phyloP scores from a whole-genome alignment of 1,140 invertebrate species.

The Colletes latitarsis region DNA sequence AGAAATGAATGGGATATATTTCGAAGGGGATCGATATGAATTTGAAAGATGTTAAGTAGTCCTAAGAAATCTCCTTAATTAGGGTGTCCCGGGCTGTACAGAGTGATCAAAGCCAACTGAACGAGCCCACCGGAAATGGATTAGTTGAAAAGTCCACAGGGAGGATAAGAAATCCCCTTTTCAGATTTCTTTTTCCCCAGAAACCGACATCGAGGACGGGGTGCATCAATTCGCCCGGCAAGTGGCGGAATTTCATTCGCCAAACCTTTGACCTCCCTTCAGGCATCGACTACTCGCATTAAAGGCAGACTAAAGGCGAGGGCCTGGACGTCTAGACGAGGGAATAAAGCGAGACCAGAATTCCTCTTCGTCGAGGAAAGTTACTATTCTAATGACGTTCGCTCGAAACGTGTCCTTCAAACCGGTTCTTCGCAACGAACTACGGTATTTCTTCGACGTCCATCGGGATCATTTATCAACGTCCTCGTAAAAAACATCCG shows the following conservation, averaged over 20 bases:
- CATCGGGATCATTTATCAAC: not conserved
- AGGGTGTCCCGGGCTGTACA: not conserved
- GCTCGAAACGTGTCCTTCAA: slow-evolving; percentile 20
- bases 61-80: too few relatives aligned
- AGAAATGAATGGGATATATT: slow-evolving; percentile 8
- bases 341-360: slow-evolving; percentile 17
- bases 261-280: not conserved
- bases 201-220: not conserved
- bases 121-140: not conserved
- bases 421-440: slow-evolving; percentile 4
- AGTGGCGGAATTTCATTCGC: slow-evolving; percentile 1
- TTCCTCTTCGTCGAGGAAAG: slow-evolving; percentile 11
- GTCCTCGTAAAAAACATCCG: not conserved
- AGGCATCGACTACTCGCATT: not conserved
- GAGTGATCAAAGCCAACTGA: not conserved
- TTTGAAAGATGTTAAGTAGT: too few relatives aligned
- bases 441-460: not conserved
- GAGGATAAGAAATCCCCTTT: not conserved
- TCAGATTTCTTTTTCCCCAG: not conserved
- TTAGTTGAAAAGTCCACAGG: not conserved
- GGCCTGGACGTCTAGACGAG: not conserved
- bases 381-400: slow-evolving; percentile 30
- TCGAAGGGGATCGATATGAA: not conserved
- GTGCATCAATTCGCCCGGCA: not conserved
- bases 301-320: not conserved